Conservation (phyloP, 1,140 invertebrate genomes). For the Octopus sinensis region DNA sequence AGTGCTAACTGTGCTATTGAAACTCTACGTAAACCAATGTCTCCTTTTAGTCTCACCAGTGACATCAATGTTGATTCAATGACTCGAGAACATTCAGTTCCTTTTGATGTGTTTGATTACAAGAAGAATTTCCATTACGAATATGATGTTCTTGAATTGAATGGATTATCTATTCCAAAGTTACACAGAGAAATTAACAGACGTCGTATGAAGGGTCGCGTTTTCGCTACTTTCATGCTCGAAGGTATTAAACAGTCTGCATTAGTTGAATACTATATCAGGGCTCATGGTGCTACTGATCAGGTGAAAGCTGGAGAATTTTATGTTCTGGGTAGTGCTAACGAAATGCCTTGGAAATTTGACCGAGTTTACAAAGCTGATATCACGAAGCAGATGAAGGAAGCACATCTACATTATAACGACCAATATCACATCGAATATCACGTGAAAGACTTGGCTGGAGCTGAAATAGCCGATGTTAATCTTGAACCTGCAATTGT, state of each 20-base stretch:
- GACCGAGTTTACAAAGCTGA: slow-evolving; percentile 28
- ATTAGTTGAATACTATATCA: slow-evolving; percentile 6
- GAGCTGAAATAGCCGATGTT: background rate
- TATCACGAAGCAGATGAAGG: slow-evolving; percentile 20
- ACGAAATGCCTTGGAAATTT: slow-evolving; percentile 33
- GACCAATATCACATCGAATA: slow-evolving; percentile 23
- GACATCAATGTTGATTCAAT: slow-evolving; percentile 2
- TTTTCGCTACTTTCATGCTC: slow-evolving; percentile 26
- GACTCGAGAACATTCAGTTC: slow-evolving; percentile 18
- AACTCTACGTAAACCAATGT: background rate
- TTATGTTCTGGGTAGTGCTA: slow-evolving; percentile 27
- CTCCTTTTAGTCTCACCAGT: slow-evolving; percentile 7
- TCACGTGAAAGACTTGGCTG: slow-evolving; percentile 17
- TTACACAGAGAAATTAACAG: slow-evolving; percentile 19
- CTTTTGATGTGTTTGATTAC: slow-evolving; percentile 21
- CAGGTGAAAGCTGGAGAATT: slow-evolving; percentile 18
- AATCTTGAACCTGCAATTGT: slow-evolving; percentile 19
- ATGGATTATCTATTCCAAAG: slow-evolving; percentile 20
- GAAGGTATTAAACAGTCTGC: slow-evolving; percentile 22
- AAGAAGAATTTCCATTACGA: slow-evolving; percentile 24
- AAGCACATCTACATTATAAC: slow-evolving; percentile 10
- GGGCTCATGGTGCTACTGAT: background rate
- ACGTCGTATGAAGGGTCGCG: slow-evolving; percentile 17
- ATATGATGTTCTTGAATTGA: slow-evolving; percentile 30
- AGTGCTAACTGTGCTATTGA: slow-evolving; percentile 15